Base-by-base conservation (phyloP, 1,140 invertebrate species). In the Drosophila azteca region DNA sequence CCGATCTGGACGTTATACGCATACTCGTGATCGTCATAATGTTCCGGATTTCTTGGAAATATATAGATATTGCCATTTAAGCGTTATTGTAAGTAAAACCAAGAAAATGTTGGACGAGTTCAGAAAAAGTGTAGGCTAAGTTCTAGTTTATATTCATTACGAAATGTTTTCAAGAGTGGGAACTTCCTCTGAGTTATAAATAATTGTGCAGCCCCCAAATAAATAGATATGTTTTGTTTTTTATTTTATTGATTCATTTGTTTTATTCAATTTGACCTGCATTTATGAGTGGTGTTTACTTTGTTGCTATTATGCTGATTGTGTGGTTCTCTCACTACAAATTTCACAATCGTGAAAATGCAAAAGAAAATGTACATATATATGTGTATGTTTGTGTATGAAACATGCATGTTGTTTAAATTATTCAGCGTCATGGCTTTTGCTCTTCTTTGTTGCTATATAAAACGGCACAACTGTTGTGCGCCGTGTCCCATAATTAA, bases 211-310 rank as follows among this genome's bases (percentile, higher is more conserved):
- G 1, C 29, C 8, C 29, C 1, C 8, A 2, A 66, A 35, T 51
- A 58, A 22, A 22, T 8, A 51, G 9, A 29, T 15, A 41, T 57
- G 46, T 2, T 13, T 65, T n/a, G 15, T 64, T 43, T n/a, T 57
- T 54, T 87, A 64, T 74, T 78, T 54, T 67, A 66, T 87, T 74
- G 67, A 67, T 80, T 81, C 62, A 64, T 39, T 68, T 71, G 62
- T 75, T 75, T 77, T 77, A 77, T 77, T 77, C 26, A 69, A 76
- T 75, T 73, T 71, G 46, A 77, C 61, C 81, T 81, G 81, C 68
- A 62, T 60, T 54, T 59, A 8, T 57, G 35, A 13, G 11, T 50
- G 48, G 64, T 50, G 43, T 62, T 26, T 26, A 26, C 24, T 26
- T 26, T 26, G 31, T 57, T 71, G 49, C 50, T 54, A 29, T 63